Base-by-base conservation (phyloP, 1,140 invertebrate genomes). In the Atta texana region DNA sequence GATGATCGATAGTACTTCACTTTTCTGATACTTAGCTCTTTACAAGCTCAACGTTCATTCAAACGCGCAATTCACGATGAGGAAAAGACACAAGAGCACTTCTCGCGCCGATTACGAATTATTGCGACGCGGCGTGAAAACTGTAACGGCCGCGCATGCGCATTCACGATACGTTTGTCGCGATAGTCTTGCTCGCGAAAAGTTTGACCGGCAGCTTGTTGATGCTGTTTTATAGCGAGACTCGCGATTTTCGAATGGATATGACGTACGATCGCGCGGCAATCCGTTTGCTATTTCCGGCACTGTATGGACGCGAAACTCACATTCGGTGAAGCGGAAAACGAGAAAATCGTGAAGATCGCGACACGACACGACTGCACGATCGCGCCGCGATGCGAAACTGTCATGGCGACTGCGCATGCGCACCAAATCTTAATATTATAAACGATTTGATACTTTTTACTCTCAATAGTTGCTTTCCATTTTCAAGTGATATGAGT, bases 341-440 rank as follows among this genome's bases (percentile, higher is more conserved):
- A 14, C 14, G 49, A 16, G 49, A 51, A 51, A 51, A 51, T 51
- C 49, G 4, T 12, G 14, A 51, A 1, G 49, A 51, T 14, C 49
- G 49, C 49, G 49, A 51, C 49, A 14, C 2, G 3, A 51, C 0
- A 14, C 14, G 49, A 51, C 14, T 10, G 12, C 14, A 51, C 49
- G 14, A 51, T 51, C 49, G 12, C 49, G 12, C 49, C 14, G 53
- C 53, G 53, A 18, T 18, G 55, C n/a, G 55, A 57, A 10, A 21
- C 55, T 10, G n/a, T 57, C 24, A 24, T 55, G 61, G 57, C 57
- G 16, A 8, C 16, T 77, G 57, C 75, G 39, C 55, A n/a, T 76
- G 55, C 34, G 55, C 34, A 28, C 49, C 7, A 53, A 7, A n/a
- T 75, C 12, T 7, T 12, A 34, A 75, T 53, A 16, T 16, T 16